Base-by-base conservation (phyloP, 2,797 vertebrate genomes). In the Gambusia yucatana region DNA sequence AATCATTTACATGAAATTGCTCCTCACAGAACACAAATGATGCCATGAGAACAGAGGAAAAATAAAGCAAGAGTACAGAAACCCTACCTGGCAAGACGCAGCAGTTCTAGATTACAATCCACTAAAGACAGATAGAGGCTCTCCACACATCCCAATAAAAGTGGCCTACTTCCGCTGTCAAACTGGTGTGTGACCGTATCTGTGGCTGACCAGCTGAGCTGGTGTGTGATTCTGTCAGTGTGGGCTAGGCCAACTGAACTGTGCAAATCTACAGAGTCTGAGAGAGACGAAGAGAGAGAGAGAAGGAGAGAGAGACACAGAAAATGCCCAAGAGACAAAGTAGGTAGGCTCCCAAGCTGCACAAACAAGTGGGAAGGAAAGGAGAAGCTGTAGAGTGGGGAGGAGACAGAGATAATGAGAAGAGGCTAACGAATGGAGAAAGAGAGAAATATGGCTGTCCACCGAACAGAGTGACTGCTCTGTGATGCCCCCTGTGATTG, bases 341-440 rank as follows among this genome's bases (percentile, higher is more conserved):
- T 90, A 94, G 93, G 92, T 93, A 93, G 87, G 92, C 92, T 94
- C 90, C 88, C 88, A 87, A 92, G 92, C 91, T 90, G 89, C 91
- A 93, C 91, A 94, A 93, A 94, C 91, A 93, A 93, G 91, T 76
- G 82, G 84, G 87, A 83, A 89, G 83, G 84, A 87, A 89, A 79
- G 59, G 36, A 71, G 78, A 76, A 63, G 78, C 83, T 82, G 78
- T 69, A 55, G 76, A 77, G 69, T 63, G 87, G 83, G 82, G 90
- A 91, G 84, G 86, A 88, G 88, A 91, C 71, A 76, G 88, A 80
- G 8, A 83, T 93, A 94, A 93, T 82, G 77, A 88, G 85, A 87
- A 74, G 77, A 90, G 87, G 89, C 87, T 88, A 91, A 89, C 81
- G 79, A 91, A 69, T 2, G 76, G 87, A 88, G 72, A 82, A 82